Percentiles rank a stretch among this genome's conserved stretches.
Conservation (phyloP, 2,888 invertebrate species). For the Drosophila diplacantha region DNA sequence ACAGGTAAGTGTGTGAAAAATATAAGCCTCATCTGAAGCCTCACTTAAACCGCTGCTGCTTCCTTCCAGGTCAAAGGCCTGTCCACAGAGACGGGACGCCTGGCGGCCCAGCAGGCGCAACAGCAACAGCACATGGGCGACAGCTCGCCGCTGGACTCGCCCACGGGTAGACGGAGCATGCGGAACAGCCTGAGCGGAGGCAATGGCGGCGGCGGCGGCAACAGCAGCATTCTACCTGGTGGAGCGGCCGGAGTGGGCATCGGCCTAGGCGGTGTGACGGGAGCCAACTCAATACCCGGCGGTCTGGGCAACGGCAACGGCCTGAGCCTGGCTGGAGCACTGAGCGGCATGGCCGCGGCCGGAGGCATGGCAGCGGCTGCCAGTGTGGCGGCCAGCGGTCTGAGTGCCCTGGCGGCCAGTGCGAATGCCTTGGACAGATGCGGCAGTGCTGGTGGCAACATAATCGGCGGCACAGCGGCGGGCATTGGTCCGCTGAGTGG, state of each 20-base stretch:
- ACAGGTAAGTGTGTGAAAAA: slow-evolving; percentile 80
- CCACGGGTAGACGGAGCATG: slow-evolving; percentile 77
- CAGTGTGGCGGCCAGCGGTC: slow-evolving; percentile 57
- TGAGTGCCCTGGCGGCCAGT: slow-evolving; percentile 62
- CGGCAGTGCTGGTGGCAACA: slow-evolving; percentile 62
- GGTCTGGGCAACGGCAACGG: slow-evolving; percentile 66
- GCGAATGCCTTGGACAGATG: slow-evolving; percentile 63
- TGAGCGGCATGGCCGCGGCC: slow-evolving; percentile 67
- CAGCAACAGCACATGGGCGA: slow-evolving; percentile 75
- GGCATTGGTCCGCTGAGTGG: slow-evolving; percentile 48
- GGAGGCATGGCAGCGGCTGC: slow-evolving; percentile 62
- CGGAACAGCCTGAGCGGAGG: slow-evolving; percentile 77
- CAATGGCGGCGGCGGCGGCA: slow-evolving; percentile 6
- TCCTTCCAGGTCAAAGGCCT: slow-evolving; percentile 85
- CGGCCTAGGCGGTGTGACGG: slow-evolving; percentile 38
- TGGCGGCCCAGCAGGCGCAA: slow-evolving; percentile 78
- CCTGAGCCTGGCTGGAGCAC: slow-evolving; percentile 52
- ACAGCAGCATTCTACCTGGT: slow-evolving; percentile 40
- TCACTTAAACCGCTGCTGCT: rapidly evolving
- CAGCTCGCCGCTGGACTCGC: slow-evolving; percentile 76
- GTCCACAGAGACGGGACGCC: slow-evolving; percentile 84
- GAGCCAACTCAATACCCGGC: slow-evolving; percentile 48
- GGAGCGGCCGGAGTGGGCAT: slow-evolving; percentile 28
- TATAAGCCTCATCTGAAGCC: no score
- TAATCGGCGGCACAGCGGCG: slow-evolving; percentile 53